Evolutionary conservation across 2,113 vertebrate species (phyloP), one percentile per base, ranked within the genome.

Genomic region (Cololabis saira): DNA sequence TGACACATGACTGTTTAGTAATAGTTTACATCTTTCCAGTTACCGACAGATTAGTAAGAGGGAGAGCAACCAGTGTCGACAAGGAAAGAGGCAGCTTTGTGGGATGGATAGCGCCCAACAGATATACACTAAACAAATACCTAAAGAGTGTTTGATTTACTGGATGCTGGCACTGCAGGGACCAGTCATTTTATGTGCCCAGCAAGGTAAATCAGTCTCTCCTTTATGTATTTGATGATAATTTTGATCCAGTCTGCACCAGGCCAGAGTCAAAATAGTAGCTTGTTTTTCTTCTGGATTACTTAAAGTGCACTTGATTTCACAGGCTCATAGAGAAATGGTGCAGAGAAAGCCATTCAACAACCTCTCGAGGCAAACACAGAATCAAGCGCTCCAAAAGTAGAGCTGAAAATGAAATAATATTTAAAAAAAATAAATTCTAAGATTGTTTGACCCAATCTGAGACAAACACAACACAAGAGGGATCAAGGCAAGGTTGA

Each of bases 191-290:
- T 63, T 44, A 18, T 53, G 51, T 68, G 71, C 80, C 71, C 74
- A 78, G 67, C 65, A 72, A 52, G 42, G 64, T 76, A 79, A 90
- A 91, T 86, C 87, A 89, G 87, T 56, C 70, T 67, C 78, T 74
- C 85, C 84, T 85, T 86, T 41, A 73, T 44, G 87, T 89, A 87
- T 90, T 91, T 90, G 80, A 82, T 71, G 66, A 87, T 76, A 85
- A 87, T 91, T 90, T 90, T 90, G 87, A 90, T 87, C 84, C 87
- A 78, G 86, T 84, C 80, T 78, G 65, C 72, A 33, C 57, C 79
- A 90, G 85, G 71, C 84, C 74, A 78, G 88, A 87, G 79, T 88
- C 90, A 91, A 91, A 91, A 90, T 86, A 82, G 76, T 53, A 67
- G 71, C 67, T 72, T 49, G 27, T 74, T 82, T 71, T 73, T 69